These are phyloP conservation scores for Notamacropus eugenii DNA, from an alignment of 2,797 vertebrate species.

Conservation along the genomic window DNA sequence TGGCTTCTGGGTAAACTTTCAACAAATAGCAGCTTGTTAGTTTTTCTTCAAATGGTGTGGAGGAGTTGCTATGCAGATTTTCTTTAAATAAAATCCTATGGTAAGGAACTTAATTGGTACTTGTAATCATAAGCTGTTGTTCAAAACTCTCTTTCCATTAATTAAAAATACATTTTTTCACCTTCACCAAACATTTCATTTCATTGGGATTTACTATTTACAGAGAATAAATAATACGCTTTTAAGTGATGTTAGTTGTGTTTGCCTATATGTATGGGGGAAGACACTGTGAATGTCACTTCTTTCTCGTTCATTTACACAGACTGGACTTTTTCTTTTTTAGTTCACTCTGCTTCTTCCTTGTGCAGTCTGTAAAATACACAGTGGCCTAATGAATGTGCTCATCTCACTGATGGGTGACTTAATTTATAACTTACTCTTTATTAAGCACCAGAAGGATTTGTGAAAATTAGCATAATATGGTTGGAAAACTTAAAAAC, in stretches of 20 bases:
- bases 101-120: conserved; percentile 56
- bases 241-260: conserved; percentile 54
- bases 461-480: conserved; percentile 23
- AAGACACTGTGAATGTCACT: conserved; percentile 35
- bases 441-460: conserved; percentile 9
- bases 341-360: conserved; percentile 7
- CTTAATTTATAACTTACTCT: conserved; percentile 31
- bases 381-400: conserved; percentile 21
- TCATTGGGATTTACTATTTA: conserved; percentile 45
- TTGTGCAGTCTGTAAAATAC: conserved; percentile 7
- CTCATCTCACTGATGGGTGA: conserved; percentile 21
- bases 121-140: conserved; percentile 55
- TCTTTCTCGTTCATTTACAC: conserved; percentile 18
- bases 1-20: conserved; percentile 53
- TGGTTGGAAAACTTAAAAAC: conserved; percentile 18
- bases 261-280: conserved; percentile 10
- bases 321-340: conserved; percentile 18
- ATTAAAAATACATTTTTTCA: conserved; percentile 47
- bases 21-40: conserved; percentile 28
- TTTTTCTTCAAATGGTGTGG: conserved; percentile 63
- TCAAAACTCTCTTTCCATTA: conserved; percentile 37
- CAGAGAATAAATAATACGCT: conserved; percentile 42
- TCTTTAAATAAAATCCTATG: conserved; percentile 58
- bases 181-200: conserved; percentile 21
- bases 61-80: conserved; percentile 39